phyloP scores from a whole-genome alignment of 2,888 invertebrate species.

The Tipula vernalis region DNA sequence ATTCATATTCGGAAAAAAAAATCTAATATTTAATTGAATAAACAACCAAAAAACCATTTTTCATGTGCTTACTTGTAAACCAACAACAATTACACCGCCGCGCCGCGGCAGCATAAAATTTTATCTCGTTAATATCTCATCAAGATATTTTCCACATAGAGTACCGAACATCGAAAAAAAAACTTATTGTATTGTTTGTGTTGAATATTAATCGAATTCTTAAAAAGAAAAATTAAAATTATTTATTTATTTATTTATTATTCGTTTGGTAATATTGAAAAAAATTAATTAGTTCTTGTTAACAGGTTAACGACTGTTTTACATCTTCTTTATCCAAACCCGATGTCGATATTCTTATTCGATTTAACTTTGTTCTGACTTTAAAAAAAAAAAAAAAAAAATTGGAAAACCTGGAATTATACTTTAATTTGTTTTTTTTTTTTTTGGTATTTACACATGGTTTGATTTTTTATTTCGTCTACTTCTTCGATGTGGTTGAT shows the following conservation, averaged over 20 bases:
- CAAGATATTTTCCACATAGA: neutral
- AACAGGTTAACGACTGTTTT: neutral
- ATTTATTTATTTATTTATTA: neutral
- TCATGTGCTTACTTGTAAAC: neutral
- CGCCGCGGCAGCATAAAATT: neutral
- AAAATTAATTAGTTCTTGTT: neutral
- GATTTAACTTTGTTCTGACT: neutral
- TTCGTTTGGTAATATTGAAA: neutral
- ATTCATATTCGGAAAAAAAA: neutral
- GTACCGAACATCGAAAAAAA: neutral
- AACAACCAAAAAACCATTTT: neutral
- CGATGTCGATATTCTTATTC: neutral
- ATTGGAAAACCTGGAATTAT: neutral
- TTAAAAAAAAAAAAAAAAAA: neutral
- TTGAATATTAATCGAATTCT: neutral
- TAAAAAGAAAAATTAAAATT: neutral
- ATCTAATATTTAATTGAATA: neutral
- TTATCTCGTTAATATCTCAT: constrained; percentile 4
- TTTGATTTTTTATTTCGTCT: neutral
- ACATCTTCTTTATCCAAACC: neutral
- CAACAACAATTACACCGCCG: neutral
- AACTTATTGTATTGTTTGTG: neutral
- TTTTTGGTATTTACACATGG: neutral
- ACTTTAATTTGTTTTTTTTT: neutral
- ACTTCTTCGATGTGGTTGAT: neutral